Evolutionary conservation across 2,888 invertebrate genomes (phyloP).

Genomic region (Megamerina dolium): DNA sequence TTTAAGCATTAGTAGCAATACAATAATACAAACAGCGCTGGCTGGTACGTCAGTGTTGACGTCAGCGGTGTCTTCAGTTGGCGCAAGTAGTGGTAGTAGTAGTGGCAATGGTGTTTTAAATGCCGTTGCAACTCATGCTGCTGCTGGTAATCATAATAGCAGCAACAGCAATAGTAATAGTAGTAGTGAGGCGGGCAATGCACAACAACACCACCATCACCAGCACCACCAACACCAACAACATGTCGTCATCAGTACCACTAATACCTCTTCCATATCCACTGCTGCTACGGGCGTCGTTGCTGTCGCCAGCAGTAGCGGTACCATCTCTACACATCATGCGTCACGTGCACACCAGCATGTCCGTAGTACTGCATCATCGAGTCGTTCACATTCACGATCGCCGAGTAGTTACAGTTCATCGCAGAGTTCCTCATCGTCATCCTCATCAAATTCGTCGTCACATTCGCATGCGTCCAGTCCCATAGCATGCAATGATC

Average conservation of each 20-base stretch:
- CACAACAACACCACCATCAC: no score
- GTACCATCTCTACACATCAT: conserved; percentile 16
- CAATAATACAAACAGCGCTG: conserved; percentile 33
- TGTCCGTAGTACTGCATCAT: conserved; percentile 52
- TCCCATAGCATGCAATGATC: conserved; percentile 45
- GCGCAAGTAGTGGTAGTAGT: conserved; percentile 13
- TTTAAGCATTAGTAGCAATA: conserved; percentile 37
- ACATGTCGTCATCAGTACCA: no score
- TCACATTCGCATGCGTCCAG: conserved; percentile 49
- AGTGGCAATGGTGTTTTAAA: conserved; percentile 39
- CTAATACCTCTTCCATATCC: conserved; percentile 7
- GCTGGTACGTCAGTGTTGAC: conserved; percentile 28
- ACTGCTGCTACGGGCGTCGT: conserved; percentile 1
- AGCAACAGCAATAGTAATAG: conserved; percentile 16
- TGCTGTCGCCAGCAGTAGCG: conserved; percentile 12
- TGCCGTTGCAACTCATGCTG: conserved; percentile 31
- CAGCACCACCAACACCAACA: no score
- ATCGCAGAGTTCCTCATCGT: conserved; percentile 46
- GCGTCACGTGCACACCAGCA: conserved; percentile 32
- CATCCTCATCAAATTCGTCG: conserved; percentile 38
- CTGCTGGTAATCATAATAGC: conserved; percentile 25
- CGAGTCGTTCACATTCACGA: conserved; percentile 55
- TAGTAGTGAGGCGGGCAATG: no score
- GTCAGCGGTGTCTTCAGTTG: conserved; percentile 17
- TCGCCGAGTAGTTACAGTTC: conserved; percentile 50